Conservation (phyloP, 1,140 invertebrate genomes). For the Leptinotarsa texana region DNA sequence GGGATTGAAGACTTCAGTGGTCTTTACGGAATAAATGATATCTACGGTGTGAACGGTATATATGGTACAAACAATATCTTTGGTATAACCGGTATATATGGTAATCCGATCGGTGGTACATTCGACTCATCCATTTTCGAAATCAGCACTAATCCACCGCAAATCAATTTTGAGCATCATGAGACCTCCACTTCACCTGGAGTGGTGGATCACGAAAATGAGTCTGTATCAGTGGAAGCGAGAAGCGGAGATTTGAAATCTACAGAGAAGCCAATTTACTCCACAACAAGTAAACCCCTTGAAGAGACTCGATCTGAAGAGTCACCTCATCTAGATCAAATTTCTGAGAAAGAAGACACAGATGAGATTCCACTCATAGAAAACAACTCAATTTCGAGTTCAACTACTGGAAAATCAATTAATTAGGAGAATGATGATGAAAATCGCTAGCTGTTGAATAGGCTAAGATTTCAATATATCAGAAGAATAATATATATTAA, state of each 20-base stretch:
- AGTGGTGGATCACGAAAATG: neutral
- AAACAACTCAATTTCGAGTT: neutral
- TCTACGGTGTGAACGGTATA: neutral
- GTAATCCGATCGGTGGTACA: neutral
- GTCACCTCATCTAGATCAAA: neutral
- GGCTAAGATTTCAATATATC: too few relatives aligned
- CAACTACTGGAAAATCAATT: neutral
- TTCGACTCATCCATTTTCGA: neutral
- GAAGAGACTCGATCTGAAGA: neutral
- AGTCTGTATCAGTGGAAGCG: constrained; percentile 7
- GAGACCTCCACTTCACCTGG: neutral
- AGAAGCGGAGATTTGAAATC: neutral
- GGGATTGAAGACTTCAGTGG: neutral
- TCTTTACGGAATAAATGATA: neutral
- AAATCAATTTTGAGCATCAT: neutral
- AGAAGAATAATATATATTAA: too few relatives aligned
- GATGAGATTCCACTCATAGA: neutral
- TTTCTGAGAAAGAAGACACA: neutral
- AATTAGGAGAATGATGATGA: too few relatives aligned
- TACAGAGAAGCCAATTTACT: neutral
- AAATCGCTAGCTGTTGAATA: too few relatives aligned
- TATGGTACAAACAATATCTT: neutral
- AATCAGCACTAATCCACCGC: neutral
- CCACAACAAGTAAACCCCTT: neutral
- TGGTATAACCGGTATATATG: neutral